Base-by-base conservation (phyloP, 2,797 vertebrate species). In the Lepus townsendii region DNA sequence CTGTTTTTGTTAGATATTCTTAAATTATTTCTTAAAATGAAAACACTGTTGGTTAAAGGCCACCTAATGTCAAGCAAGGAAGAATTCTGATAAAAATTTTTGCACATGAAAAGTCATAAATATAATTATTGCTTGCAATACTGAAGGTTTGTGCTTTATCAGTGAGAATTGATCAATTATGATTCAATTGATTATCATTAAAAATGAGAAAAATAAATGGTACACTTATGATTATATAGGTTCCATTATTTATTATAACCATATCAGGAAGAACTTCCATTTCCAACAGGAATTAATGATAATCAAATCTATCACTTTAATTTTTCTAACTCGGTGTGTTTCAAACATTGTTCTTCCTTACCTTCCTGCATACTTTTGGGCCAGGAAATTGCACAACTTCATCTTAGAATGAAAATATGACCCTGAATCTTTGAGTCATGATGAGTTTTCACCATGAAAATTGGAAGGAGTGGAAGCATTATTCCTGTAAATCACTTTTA, bases 261-360 rank as follows among this genome's bases (percentile, higher is more conserved):
- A 3, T 50, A 13, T 76, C 12, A 57, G 12, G 60, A 24, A 88
- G 19, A 84, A 60, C 14, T 77, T 83, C 22, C 32, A 32, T 54
- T 65, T n/a, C 66, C 35, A 42, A 16, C 66, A 75, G 22, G 22
- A 75, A 75, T 65, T 30, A 4, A 57, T 8, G 17, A 78, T 35
- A 78, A 72, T 4, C 38, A 79, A 60, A 76, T 65, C 9, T 22
- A 42, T 47, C 16, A 54, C 32, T 78, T 83, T 63, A 35, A 77
- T 35, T 57, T 88, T 89, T 79, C 14, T 50, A 79, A 6, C 38
- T 89, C 13, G 24, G 0, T 60, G 5, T 22, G 57, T 50, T 76
- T 94, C 27, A 92, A 57, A 30, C 12, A 85, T 82, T 35, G 35
- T 7, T 85, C 86, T 84, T 62, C 35, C 30, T 91, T 50, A 66